phyloP scores from a whole-genome alignment of 2,797 vertebrate species.

The Onychomys leucogaster region DNA sequence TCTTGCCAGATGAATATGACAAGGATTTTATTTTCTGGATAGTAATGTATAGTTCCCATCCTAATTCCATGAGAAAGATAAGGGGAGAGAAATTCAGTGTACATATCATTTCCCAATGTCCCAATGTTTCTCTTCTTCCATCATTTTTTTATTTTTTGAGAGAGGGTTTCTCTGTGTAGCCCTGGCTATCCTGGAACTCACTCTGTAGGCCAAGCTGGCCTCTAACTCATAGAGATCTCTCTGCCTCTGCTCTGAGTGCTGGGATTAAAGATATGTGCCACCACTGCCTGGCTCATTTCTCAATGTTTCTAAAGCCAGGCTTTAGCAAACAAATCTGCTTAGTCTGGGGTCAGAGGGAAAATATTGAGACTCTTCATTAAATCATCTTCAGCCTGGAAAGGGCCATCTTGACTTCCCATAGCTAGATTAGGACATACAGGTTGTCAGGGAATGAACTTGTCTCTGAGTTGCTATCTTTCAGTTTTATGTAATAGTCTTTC shows the following conservation, averaged over 20 bases:
- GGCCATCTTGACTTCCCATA: neutral
- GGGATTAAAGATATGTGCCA: neutral
- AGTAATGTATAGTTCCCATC: neutral
- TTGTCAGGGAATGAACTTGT: slow-evolving; percentile 24
- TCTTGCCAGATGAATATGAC: neutral
- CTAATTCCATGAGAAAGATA: neutral
- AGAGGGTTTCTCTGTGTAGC: neutral
- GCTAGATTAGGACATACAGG: neutral
- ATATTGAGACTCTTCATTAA: slow-evolving; percentile 2
- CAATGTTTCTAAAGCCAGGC: neutral
- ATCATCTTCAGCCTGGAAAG: neutral
- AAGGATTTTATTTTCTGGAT: neutral
- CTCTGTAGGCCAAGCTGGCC: neutral
- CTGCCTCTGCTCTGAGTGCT: neutral
- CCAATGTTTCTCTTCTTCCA: neutral
- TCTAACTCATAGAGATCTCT: neutral
- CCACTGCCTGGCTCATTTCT: neutral
- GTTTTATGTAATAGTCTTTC: slow-evolving; percentile 29
- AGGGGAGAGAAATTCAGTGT: neutral
- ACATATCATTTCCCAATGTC: neutral
- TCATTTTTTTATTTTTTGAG: neutral
- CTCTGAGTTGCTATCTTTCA: slow-evolving; percentile 49
- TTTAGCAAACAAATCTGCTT: slow-evolving; percentile 13
- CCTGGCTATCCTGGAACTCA: neutral
- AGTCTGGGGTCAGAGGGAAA: neutral